Evolutionary conservation across 2,797 vertebrate genomes (phyloP), one percentile per base, ranked within the genome.

Genomic region (Lagodon rhomboides): DNA sequence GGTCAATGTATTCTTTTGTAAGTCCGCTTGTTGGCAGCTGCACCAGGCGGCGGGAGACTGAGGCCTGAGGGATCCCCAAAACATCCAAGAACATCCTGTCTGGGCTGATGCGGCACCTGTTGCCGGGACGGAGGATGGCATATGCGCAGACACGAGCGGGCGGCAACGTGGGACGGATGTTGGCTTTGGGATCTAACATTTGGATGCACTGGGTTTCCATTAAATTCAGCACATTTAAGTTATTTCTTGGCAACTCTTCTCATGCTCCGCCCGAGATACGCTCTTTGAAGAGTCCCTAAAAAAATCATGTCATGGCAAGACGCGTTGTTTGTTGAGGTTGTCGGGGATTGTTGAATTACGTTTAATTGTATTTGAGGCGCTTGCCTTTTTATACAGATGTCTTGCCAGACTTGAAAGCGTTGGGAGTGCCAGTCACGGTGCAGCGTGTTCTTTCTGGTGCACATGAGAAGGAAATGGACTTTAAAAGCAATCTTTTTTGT

Each of bases 71-170:
- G 87, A 92, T 82, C 87, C 77, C 67, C 65, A 20, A 34, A 74
- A 81, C 85, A 84, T 86, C 72, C 72, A 81, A 79, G 73, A 87
- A 85, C 87, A 91, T 90, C 85, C 82, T 79, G 85, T 82, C 86
- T 34, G 79, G 72, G 74, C 83, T 83, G 80, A 71, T 73, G 79
- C 85, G 76, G 85, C 89, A 88, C 90, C 85, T 86, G 90, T 87
- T 90, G 87, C 89, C 80, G 20, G 76, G 71, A 80, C 67, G 69
- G 70, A 34, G 64, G 55, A 76, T 81, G 75, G 38, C 85, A 91
- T 79, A 85, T 83, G 87, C 65, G 47, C 61, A 17, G 77, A 86
- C 79, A 86, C 12, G 66, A 63, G 65, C 50, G 1, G 1, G 12
- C 54, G 12, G 67, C 9, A 73, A 55, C 77, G 30, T 25, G 63